phyloP scores from a whole-genome alignment of 2,113 vertebrate genomes.

The Spilogale gracilis region DNA sequence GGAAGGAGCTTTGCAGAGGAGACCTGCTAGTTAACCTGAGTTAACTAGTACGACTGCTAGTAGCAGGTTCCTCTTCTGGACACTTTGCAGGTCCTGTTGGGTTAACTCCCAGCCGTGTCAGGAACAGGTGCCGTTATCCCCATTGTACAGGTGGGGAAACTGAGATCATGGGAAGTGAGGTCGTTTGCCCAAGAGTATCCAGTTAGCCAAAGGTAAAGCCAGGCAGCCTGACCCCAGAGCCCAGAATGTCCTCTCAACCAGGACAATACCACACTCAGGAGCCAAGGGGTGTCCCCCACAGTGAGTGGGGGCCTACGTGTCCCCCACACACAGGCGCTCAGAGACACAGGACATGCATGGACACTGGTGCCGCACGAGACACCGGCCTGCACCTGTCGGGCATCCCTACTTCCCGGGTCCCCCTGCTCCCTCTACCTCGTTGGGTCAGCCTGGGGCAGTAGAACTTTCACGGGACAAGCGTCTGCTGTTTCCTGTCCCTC shows the following conservation, averaged over 20 bases:
- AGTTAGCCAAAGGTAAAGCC: not conserved
- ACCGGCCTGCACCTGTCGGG: rapidly evolving
- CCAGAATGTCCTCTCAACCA: rapidly evolving
- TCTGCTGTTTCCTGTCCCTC: not conserved
- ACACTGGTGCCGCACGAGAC: rapidly evolving
- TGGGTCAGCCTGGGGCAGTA: not conserved
- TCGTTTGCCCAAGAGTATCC: not conserved
- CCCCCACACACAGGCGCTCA: too few relatives aligned
- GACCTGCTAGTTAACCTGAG: not conserved
- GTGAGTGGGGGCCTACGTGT: rapidly evolving
- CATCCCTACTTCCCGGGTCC: not conserved
- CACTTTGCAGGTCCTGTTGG: not conserved
- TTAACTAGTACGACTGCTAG: not conserved
- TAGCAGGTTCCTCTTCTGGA: not conserved
- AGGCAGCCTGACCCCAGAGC: not conserved
- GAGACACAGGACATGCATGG: not conserved
- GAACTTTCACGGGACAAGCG: not conserved
- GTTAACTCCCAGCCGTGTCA: not conserved
- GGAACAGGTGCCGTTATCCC: rapidly evolving
- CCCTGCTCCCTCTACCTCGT: not conserved
- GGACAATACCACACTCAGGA: not conserved
- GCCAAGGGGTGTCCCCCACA: not conserved
- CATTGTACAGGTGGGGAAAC: not conserved
- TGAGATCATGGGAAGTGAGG: not conserved
- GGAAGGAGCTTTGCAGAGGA: not conserved